Conservation (phyloP, 64 coral and sea anemone species). For the Stichodactyla mertensii region DNA sequence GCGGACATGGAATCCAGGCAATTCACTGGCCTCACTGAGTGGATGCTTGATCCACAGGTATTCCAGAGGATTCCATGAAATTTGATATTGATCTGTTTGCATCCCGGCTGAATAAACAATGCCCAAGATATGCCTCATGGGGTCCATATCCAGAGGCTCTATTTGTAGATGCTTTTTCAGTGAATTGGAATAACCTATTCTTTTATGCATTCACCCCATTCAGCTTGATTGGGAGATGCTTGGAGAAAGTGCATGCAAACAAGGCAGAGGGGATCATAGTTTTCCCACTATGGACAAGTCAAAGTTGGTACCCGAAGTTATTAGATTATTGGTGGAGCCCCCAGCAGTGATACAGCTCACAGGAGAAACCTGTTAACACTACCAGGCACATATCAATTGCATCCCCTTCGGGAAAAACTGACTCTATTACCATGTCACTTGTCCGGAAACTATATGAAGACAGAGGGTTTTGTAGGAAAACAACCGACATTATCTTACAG, state of each 20-base stretch:
- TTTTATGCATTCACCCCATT: conserved; percentile 41
- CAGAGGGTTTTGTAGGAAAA: no score
- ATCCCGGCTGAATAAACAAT: conserved; percentile 33
- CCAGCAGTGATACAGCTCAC: conserved; percentile 19
- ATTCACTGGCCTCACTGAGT: not conserved
- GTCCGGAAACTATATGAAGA: no score
- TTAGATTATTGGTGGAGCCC: conserved; percentile 22
- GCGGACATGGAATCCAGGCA: conserved; percentile 13
- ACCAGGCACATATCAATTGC: no score
- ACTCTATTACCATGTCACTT: no score
- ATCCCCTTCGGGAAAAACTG: no score
- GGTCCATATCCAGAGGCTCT: conserved; percentile 9
- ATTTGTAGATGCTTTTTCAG: conserved; percentile 41
- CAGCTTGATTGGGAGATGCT: conserved; percentile 24
- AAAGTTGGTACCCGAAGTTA: conserved; percentile 29
- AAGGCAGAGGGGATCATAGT: conserved; percentile 20
- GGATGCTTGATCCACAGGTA: not conserved
- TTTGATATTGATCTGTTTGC: conserved; percentile 55
- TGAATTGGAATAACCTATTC: not conserved
- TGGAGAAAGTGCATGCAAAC: conserved; percentile 21
- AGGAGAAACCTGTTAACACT: conserved; percentile 18
- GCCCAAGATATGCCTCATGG: conserved; percentile 15
- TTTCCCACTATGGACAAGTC: conserved; percentile 23
- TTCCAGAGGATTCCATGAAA: not conserved
- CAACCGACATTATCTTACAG: no score